Evolutionary conservation across 2,888 invertebrate species (phyloP), one percentile per base, ranked within the genome.

Genomic region (Pyrochroa serraticornis): DNA sequence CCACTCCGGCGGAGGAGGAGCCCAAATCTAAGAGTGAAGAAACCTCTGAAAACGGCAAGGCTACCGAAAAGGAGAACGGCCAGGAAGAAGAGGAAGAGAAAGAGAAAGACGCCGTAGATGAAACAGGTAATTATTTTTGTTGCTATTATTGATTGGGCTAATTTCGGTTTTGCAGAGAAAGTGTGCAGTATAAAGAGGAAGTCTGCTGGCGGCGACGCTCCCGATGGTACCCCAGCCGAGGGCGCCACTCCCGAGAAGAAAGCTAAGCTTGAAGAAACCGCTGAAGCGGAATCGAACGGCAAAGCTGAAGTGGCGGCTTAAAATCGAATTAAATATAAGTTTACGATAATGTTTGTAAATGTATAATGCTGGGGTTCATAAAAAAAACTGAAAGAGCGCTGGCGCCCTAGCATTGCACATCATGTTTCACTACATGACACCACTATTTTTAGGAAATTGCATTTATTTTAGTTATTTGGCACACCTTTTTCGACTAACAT

Each of bases 231-330:
- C 49, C 71, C 75, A 6, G 75, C 76, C 30, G 87, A 87, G 63
- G 87, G 85, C 66, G 84, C 83, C 42, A 85, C 87, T 58, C 88
- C 89, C 6, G 89, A 89, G 73, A 90, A 90, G 79, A 90, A 90
- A 73, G 85, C 87, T 64, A 90, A 88, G 80, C 81, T 88, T 51
- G 85, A 83, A 8, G 88, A 88, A 43, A 78, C 82, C 6, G 83
- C 83, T 8, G 87, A 87, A 70, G 79, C 80, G 31, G 82, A 82
- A 66, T 79, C 80, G 63, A 83, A 83, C 67, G 82, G 81, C 41
- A 81, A 83, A 22, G 83, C 71, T 32, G 84, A 85, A 71, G 84
- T 83, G 48, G 82, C 83, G 58, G 85, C 86, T 76, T 86, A 85
- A 38, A 10, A 49, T n/a, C 33, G 44, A 51, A 50, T 51, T 33